These are phyloP conservation scores for Margaritifera margaritifera DNA, from an alignment of 2,888 invertebrate species.

Conservation along the genomic window DNA sequence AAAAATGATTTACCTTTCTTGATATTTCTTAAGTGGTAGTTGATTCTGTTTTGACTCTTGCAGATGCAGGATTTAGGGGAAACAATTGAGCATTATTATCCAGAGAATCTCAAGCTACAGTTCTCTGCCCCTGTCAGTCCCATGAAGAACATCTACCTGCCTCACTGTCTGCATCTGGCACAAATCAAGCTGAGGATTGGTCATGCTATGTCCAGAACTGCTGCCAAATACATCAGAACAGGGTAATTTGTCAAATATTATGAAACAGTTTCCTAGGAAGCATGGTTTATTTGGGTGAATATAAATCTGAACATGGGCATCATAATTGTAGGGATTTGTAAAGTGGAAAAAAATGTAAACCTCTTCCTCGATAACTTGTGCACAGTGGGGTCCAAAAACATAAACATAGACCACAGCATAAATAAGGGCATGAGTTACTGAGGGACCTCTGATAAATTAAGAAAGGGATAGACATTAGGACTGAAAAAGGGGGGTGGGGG, in stretches of 20 bases:
- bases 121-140: slow-evolving; percentile 62
- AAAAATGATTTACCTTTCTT: neutral
- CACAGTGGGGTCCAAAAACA: too few species aligned
- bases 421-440: too few species aligned
- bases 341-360: too few species aligned
- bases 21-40: too few species aligned
- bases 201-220: slow-evolving; percentile 63
- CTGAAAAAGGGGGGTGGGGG: too few species aligned
- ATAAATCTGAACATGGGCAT: too few species aligned
- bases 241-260: slow-evolving; percentile 43
- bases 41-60: slow-evolving; percentile 1
- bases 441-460: too few species aligned
- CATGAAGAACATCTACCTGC: slow-evolving; percentile 65
- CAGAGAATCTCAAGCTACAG: slow-evolving; percentile 46
- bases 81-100: slow-evolving; percentile 61
- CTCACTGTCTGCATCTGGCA: slow-evolving; percentile 60
- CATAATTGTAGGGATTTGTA: too few species aligned
- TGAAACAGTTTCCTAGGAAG: neutral
- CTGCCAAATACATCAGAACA: slow-evolving; percentile 52
- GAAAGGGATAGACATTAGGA: too few species aligned
- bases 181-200: slow-evolving; percentile 70
- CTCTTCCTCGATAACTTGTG: too few species aligned
- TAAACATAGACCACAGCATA: too few species aligned
- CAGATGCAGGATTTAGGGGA: slow-evolving; percentile 70
- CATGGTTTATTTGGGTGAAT: neutral